These are phyloP conservation scores for Sphaeramia orbicularis DNA, from an alignment of 2,797 vertebrate species.

Conservation along the genomic window DNA sequence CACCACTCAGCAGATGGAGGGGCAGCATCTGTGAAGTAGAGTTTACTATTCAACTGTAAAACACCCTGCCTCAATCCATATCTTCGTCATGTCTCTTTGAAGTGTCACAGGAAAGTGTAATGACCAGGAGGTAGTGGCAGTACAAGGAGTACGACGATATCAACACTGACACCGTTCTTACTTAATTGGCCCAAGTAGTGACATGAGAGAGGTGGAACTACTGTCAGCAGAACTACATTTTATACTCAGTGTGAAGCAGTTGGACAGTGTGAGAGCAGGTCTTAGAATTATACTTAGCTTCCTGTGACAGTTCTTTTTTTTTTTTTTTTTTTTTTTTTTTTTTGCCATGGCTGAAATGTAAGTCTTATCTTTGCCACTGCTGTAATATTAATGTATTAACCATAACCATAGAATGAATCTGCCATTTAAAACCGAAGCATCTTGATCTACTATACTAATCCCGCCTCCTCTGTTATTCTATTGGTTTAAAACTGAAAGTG, in stretches of 20 bases:
- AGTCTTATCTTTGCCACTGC: neutral
- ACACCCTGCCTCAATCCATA: slow-evolving; percentile 9
- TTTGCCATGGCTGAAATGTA: neutral
- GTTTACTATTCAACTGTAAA: slow-evolving; percentile 52
- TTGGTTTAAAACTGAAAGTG: too few relatives aligned
- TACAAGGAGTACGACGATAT: slow-evolving; percentile 25
- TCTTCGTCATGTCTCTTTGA: slow-evolving; percentile 32
- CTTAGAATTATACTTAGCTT: neutral
- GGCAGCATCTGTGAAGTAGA: slow-evolving; percentile 48
- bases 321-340: too few relatives aligned
- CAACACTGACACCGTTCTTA: slow-evolving; percentile 19
- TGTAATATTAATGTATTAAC: neutral
- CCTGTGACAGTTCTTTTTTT: neutral
- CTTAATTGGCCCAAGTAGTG: slow-evolving; percentile 39
- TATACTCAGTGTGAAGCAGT: slow-evolving; percentile 6
- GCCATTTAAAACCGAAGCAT: too few relatives aligned
- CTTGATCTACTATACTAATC: too few relatives aligned
- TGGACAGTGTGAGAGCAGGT: slow-evolving; percentile 6
- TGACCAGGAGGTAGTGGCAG: slow-evolving; percentile 19
- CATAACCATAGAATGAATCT: too few relatives aligned
- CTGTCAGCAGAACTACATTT: slow-evolving; percentile 2
- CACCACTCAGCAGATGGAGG: slow-evolving; percentile 58
- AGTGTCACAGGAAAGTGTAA: slow-evolving; percentile 13
- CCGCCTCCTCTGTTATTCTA: too few relatives aligned
- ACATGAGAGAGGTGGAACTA: slow-evolving; percentile 14